Evolutionary conservation across 2,888 invertebrate genomes (phyloP), one percentile per base, ranked within the genome.

Genomic region (Acronicta aceris): DNA sequence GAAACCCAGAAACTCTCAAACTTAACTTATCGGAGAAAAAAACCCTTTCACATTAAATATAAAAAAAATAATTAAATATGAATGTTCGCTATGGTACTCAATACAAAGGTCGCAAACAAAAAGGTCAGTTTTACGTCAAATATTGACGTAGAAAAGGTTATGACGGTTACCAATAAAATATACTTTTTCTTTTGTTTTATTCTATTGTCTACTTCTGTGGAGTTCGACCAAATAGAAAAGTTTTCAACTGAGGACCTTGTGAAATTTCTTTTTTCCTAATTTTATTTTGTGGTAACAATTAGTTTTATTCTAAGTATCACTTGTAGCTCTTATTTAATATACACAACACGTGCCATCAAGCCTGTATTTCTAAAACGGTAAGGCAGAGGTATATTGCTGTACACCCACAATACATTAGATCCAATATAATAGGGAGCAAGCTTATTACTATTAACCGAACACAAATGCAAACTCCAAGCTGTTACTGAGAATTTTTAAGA

Each of bases 21-120:
- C 15, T 53, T 46, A 21, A 13, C 15, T 50, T 58, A 65, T 53
- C 45, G 9, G n/a, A 67, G 33, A 25, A 21, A 7, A 38, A 36
- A 13, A 48, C 41, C 33, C 42, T 9, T 36, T 41, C 57, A 54
- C 40, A 4, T 21, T 21, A 2, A 67, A 36, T 64, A 63, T 46
- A 49, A 41, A 62, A 54, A 49, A 38, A 62, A 54, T 47, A 50
- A 63, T 69, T 54, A 56, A 72, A 62, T 65, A 65, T 69, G 25
- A 58, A 69, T 64, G 48, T 38, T 33, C 16, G 12, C 38, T 17
- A 21, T 52, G 59, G 33, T 55, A 48, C 47, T 45, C 40, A 40
- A 59, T 51, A 61, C 10, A 55, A 38, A 47, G 15, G 21, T 7
- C 15, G 25, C 12, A 12, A 36, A 41, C 40, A 54, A 62, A 60